Evolutionary conservation across 2,888 invertebrate genomes (phyloP).

Genomic region (Hetaerina titia): DNA sequence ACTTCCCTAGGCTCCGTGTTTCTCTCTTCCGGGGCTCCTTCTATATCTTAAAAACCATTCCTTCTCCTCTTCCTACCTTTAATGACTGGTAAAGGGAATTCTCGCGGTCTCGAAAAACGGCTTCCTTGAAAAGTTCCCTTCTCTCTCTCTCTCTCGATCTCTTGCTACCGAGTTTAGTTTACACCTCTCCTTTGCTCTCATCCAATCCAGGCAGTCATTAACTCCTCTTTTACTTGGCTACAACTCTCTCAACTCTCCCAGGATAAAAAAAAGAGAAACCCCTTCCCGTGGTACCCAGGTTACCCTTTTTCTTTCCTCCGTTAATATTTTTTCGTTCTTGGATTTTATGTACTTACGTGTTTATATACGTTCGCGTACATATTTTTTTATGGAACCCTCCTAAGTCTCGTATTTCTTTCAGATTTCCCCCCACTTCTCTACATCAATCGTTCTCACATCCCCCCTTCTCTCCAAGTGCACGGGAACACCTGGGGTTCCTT

Average conservation of each 20-base stretch:
- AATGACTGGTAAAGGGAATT: not conserved
- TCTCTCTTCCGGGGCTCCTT: not conserved
- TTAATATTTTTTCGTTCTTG: not conserved
- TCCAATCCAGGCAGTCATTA: constrained; percentile 2
- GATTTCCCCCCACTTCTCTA: not conserved
- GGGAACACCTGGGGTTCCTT: not conserved
- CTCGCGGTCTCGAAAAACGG: constrained; percentile 10
- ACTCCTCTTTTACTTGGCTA: not conserved
- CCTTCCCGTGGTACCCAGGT: not conserved
- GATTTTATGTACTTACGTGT: not conserved
- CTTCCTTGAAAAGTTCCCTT: not conserved
- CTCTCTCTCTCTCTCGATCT: not conserved
- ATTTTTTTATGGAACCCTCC: too few relatives aligned
- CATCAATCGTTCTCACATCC: not conserved
- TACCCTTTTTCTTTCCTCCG: not conserved
- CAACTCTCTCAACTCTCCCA: not conserved
- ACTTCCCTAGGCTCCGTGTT: not conserved
- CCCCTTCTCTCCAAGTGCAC: not conserved
- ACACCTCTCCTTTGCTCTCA: not conserved
- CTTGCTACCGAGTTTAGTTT: too few relatives aligned
- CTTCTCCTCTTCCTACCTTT: not conserved
- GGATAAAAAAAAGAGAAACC: not conserved
- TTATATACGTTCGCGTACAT: not conserved
- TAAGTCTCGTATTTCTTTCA: not conserved
- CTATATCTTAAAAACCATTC: not conserved